These are phyloP conservation scores for Auanema freiburgensis DNA, from an alignment of 2,888 invertebrate genomes.

Conservation along the genomic window DNA sequence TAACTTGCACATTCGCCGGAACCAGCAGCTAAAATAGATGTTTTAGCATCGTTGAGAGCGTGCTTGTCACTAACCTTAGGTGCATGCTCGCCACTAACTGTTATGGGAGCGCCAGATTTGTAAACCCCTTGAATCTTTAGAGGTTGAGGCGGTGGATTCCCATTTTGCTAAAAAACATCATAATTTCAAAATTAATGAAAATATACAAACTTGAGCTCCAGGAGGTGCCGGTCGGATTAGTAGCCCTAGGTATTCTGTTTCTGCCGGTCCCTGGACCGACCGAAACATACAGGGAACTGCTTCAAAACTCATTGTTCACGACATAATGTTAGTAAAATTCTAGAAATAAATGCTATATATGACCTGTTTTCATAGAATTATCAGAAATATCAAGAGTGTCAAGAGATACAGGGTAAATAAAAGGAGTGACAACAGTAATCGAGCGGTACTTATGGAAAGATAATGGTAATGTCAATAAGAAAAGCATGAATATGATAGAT, in stretches of 20 bases:
- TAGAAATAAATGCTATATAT: neutral
- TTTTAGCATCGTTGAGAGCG: neutral
- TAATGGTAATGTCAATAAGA: too few species aligned
- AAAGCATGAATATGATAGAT: too few species aligned
- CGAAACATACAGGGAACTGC: conserved; percentile 57
- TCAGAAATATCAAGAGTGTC: neutral
- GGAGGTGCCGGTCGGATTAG: conserved; percentile 22
- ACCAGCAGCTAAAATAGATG: conserved; percentile 15
- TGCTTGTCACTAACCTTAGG: too few species aligned
- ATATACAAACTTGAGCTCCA: too few species aligned
- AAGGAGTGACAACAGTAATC: neutral
- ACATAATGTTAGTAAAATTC: conserved; percentile 9
- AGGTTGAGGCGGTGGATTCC: too few species aligned
- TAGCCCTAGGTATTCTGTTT: conserved; percentile 23
- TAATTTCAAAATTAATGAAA: too few species aligned
- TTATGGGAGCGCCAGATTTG: conserved; percentile 14
- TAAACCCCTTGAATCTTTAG: neutral
- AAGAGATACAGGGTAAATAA: conserved; percentile 1
- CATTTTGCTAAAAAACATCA: too few species aligned
- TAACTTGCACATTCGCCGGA: conserved; percentile 14
- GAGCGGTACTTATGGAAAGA: neutral
- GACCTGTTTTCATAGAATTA: neutral
- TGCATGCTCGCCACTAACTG: conserved; percentile 17
- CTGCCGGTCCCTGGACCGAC: conserved; percentile 19
- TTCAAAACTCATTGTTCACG: conserved; percentile 66